Evolutionary conservation across 2,888 invertebrate genomes (phyloP), one percentile per base, ranked within the genome.

Genomic region (Micropterix aruncella): DNA sequence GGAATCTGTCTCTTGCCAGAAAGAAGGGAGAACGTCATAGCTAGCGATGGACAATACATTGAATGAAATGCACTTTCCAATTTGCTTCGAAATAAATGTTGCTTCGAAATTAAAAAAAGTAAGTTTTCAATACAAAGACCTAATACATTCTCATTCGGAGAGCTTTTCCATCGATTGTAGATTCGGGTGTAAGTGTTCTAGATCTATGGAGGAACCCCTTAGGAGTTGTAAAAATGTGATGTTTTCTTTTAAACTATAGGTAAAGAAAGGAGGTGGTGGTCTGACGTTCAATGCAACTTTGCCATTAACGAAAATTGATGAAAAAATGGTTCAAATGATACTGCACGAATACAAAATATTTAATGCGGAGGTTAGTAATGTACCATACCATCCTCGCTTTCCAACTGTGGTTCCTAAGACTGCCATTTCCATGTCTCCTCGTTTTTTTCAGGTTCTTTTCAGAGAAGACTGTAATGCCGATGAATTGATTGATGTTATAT

Each of bases 321-420:
- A 99, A 65, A 97, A 96, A 72, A 71, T 99, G 77, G 94, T 97
- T 48, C 95, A 97, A 68, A 80, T 94, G 77, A 95, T 99, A 55
- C 72, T 99, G 17, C 97, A 99, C 61, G 96, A 97, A 63, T 99
- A 97, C 64, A 99, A 97, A 75, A 89, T 94, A 62, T 92, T 92
- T 58, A 93, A 93, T 69, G 92, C 92, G 2, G 92, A 93, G 74
- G 81, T 81, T 55, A 53, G 38, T 41, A 16, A 3, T 9, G 37
- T 16, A n/a, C n/a, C n/a, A n/a, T n/a, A n/a, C n/a, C n/a, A n/a
- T n/a, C n/a, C n/a, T n/a, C n/a, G n/a, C n/a, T n/a, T n/a, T n/a
- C n/a, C n/a, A n/a, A n/a, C n/a, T n/a, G n/a, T n/a, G n/a, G n/a
- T n/a, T n/a, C n/a, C n/a, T n/a, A n/a, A n/a, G n/a, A n/a, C n/a